Percentiles rank a stretch among this genome's conserved stretches.
Conservation (phyloP, 2,113 vertebrate genomes). For the Peucedramus taeniatus region DNA sequence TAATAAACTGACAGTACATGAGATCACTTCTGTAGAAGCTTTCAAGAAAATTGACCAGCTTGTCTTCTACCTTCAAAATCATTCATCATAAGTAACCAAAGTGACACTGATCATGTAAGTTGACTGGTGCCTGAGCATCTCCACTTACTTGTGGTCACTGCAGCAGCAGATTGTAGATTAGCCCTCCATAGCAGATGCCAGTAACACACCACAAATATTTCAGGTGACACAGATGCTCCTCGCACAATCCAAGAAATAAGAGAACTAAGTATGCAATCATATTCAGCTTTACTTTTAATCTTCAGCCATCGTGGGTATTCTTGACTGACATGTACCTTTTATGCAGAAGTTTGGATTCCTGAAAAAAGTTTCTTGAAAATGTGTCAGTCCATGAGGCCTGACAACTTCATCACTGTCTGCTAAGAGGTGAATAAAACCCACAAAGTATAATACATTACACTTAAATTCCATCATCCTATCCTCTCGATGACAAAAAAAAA, state of each 20-base stretch:
- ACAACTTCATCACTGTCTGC: neutral
- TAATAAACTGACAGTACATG: neutral
- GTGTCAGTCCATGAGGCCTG: slow-evolving; percentile 20
- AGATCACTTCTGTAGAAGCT: neutral
- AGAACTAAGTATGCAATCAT: neutral
- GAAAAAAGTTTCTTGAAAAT: slow-evolving; percentile 26
- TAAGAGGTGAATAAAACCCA: slow-evolving; percentile 19
- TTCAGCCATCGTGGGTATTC: neutral
- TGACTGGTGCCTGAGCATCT: neutral
- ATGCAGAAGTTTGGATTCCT: neutral
- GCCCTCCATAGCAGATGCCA: neutral
- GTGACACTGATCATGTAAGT: neutral
- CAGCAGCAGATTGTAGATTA: neutral
- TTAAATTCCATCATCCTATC: neutral
- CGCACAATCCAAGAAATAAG: neutral
- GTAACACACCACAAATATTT: neutral
- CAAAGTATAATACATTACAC: neutral
- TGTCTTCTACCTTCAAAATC: neutral
- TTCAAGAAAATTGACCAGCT: neutral
- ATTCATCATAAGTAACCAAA: neutral
- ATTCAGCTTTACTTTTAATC: neutral
- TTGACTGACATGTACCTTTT: neutral
- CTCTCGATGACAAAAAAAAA: neutral
- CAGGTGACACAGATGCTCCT: neutral
- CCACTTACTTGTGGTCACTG: neutral